Conservation (phyloP, 1,140 invertebrate genomes). For the Brachionus sp. region DNA sequence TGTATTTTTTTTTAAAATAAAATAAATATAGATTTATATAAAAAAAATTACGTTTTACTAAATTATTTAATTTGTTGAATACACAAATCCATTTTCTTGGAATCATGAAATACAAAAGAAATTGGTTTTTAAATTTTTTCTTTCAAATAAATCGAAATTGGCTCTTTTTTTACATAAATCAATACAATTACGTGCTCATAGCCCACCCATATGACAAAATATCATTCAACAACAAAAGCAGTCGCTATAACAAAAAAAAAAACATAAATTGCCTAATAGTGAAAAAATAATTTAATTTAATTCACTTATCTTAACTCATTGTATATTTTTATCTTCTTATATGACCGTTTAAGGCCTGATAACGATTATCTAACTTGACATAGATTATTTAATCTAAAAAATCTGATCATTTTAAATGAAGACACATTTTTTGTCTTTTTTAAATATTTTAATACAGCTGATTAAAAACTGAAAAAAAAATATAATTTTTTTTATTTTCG, state of each 20-base stretch:
- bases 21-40: not conserved
- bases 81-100: not conserved
- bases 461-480: not conserved
- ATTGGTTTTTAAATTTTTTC: not conserved
- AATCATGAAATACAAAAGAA: conserved; percentile 10
- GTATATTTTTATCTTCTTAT: not conserved
- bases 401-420: not conserved
- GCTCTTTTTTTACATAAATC: not conserved
- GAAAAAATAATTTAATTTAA: not conserved
- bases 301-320: not conserved
- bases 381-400: not conserved
- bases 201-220: not conserved
- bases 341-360: not conserved
- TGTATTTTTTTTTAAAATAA: not conserved
- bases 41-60: not conserved
- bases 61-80: not conserved
- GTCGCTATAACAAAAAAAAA: not conserved
- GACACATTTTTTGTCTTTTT: too few relatives aligned
- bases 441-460: too few relatives aligned
- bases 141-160: not conserved
- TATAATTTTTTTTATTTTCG: not conserved
- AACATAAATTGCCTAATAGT: not conserved
- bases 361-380: conserved; percentile 3
- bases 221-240: not conserved
- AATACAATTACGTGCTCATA: not conserved